These are phyloP conservation scores for Bombus sibiricus DNA, from an alignment of 1,140 invertebrate species.

Conservation along the genomic window DNA sequence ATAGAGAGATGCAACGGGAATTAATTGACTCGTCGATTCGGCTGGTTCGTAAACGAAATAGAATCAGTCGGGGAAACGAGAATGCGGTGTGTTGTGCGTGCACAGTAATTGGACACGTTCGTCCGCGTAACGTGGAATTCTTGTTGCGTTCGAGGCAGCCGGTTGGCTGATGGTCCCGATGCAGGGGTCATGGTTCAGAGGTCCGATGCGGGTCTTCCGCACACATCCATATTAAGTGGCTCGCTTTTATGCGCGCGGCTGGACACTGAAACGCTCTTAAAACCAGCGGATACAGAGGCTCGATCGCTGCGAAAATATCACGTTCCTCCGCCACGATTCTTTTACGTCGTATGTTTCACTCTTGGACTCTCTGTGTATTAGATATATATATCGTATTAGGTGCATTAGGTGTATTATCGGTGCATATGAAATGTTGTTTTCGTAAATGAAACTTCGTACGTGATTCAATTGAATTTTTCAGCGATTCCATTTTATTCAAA, in stretches of 20 bases:
- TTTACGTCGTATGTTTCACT: too few species aligned
- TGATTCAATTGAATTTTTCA: too few species aligned
- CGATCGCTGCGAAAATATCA: not conserved
- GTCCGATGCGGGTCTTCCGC: slow-evolving; percentile 70
- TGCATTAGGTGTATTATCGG: too few species aligned
- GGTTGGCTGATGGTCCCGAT: slow-evolving; percentile 70
- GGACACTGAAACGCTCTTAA: slow-evolving; percentile 51
- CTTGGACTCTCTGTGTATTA: too few species aligned
- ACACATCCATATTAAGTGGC: slow-evolving; percentile 75
- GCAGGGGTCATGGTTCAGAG: slow-evolving; percentile 73
- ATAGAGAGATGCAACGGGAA: not conserved
- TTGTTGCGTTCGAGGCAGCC: slow-evolving; percentile 56
- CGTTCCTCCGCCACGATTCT: too few species aligned
- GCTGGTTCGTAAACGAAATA: not conserved
- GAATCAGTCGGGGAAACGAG: slow-evolving; percentile 33
- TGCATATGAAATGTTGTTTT: too few species aligned
- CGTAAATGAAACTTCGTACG: too few species aligned
- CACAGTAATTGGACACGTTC: slow-evolving; percentile 62
- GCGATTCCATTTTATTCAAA: too few species aligned
- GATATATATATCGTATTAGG: too few species aligned
- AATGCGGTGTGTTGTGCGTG: slow-evolving; percentile 41
- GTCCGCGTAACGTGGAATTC: slow-evolving; percentile 65
- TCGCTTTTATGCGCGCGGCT: slow-evolving; percentile 68
- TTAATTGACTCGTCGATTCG: slow-evolving; percentile 14
- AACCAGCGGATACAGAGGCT: slow-evolving; percentile 42